phyloP scores from a whole-genome alignment of 2,888 invertebrate genomes.

The Oligia fasciuncula region DNA sequence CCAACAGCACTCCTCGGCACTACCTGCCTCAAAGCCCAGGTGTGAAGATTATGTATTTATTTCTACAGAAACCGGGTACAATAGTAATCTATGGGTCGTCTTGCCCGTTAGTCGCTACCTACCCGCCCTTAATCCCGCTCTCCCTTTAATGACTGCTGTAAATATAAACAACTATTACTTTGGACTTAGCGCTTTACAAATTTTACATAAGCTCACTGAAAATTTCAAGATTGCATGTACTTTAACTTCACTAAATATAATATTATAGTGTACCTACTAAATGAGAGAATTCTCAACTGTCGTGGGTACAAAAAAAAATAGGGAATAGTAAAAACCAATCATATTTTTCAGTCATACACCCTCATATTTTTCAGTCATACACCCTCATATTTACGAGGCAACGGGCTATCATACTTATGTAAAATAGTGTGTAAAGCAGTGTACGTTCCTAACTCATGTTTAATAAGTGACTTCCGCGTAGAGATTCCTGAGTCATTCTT shows the following conservation, averaged over 20 bases:
- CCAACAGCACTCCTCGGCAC: not conserved
- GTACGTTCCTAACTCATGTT: slow-evolving; percentile 1
- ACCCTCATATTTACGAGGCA: not conserved
- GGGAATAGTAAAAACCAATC: not conserved
- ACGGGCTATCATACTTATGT: not conserved
- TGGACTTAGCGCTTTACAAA: slow-evolving; percentile 12
- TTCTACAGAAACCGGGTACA: slow-evolving; percentile 25
- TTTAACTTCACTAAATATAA: slow-evolving; percentile 6
- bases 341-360: not conserved
- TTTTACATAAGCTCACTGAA: slow-evolving; percentile 19
- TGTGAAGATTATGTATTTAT: slow-evolving; percentile 40
- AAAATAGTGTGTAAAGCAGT: not conserved
- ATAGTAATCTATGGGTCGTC: slow-evolving; percentile 43
- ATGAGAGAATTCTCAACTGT: not conserved
- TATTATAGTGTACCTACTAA: not conserved
- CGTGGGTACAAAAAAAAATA: not conserved
- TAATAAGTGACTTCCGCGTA: not conserved
- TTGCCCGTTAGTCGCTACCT: slow-evolving; percentile 14
- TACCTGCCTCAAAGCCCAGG: slow-evolving; percentile 17
- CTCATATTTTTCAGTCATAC: not conserved
- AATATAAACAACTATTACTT: slow-evolving; percentile 51
- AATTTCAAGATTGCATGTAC: not conserved
- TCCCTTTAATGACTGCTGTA: slow-evolving; percentile 40
- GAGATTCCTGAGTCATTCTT: not conserved
- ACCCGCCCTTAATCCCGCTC: slow-evolving; percentile 44